Evolutionary conservation across 2,888 invertebrate species (phyloP), one percentile per base, ranked within the genome.

Genomic region (Agonum fuliginosum): DNA sequence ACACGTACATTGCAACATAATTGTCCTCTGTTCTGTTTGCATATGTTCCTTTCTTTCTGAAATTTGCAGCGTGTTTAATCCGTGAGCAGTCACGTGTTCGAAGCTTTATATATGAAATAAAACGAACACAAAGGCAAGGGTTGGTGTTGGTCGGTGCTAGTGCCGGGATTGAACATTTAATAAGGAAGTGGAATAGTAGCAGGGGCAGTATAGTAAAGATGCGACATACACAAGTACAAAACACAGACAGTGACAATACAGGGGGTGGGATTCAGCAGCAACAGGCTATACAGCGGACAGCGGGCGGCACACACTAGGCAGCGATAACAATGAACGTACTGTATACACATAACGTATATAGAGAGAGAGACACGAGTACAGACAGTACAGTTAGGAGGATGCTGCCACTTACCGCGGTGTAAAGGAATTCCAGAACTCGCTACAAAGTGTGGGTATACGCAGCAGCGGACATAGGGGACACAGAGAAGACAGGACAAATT

Each of bases 401-500:
- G 86, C 87, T 87, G 93, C 91, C 93, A 96, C 96, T 96, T 96
- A 97, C 96, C 96, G 94, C 93, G 96, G 95, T 93, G 95, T 95
- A 94, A 96, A 96, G 93, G 95, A 96, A 93, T 95, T 96, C 96
- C 96, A 96, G 95, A 96, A 97, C 94, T 95, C 95, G 95, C 96
- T 96, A 95, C 93, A 88, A 85, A 85, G 86, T 85, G 81, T 84
- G 86, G 85, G 86, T 86, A 86, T 86, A 86, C 86, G 84, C 89
- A 90, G 90, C 90, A 91, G 91, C 91, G 91, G 89, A 91, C 91
- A 91, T 90, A 91, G 91, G 91, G 91, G 91, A 91, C 91, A 91
- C 91, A 91, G 89, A 90, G 87, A 87, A 87, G 87, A 87, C 87
- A 87, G 87, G 87, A 87, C 87, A 87, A 77, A 86, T 87, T 87